These are phyloP conservation scores for Rhopilema esculentum DNA, from an alignment of 30 jellyfish, hydroid and myxozoan species.

Conservation along the genomic window DNA sequence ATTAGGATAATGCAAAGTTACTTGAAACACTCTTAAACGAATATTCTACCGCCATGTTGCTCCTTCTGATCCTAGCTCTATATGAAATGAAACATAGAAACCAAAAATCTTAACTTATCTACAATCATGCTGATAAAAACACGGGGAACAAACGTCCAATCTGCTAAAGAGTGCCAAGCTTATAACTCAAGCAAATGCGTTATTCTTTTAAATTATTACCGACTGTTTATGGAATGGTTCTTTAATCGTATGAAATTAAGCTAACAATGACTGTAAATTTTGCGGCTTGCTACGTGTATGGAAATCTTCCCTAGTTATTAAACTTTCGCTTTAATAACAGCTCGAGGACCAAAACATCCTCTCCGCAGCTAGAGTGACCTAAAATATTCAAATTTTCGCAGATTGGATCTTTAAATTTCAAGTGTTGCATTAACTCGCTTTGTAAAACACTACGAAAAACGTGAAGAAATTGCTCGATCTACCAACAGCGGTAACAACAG, in stretches of 20 bases:
- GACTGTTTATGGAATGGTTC: background rate
- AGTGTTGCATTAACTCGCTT: background rate
- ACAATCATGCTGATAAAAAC: too few relatives aligned
- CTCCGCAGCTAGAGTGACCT: background rate
- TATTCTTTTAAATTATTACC: background rate
- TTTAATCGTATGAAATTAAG: background rate
- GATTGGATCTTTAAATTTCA: background rate
- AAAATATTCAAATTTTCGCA: too few relatives aligned
- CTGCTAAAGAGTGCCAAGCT: background rate
- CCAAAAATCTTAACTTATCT: too few relatives aligned
- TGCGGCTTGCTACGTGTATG: background rate
- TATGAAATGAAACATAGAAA: too few relatives aligned
- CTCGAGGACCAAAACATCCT: background rate
- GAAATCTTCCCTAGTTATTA: background rate
- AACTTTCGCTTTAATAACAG: background rate
- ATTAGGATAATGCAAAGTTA: too few relatives aligned
- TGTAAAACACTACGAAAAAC: too few relatives aligned
- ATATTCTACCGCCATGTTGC: too few relatives aligned
- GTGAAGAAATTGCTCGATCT: too few relatives aligned
- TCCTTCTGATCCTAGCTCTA: too few relatives aligned
- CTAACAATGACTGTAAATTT: background rate
- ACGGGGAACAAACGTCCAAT: too few relatives aligned
- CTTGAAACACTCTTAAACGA: too few relatives aligned
- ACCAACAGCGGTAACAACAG: too few relatives aligned
- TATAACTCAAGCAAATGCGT: background rate